These are phyloP conservation scores for Ormia ochracea DNA, from an alignment of 2,888 invertebrate genomes.

Conservation along the genomic window DNA sequence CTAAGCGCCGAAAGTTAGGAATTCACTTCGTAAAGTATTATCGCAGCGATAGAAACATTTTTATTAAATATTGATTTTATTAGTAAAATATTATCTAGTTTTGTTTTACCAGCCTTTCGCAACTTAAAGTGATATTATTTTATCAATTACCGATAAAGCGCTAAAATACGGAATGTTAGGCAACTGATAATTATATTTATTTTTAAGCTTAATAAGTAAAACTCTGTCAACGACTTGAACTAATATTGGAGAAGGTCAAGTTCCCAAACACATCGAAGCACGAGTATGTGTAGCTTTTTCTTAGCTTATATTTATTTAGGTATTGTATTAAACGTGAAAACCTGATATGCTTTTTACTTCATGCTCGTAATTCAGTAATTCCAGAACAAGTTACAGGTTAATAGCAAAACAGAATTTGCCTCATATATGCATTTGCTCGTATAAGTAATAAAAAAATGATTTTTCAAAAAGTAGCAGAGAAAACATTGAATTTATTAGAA, in stretches of 20 bases:
- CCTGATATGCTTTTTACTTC: too few species aligned
- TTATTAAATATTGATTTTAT: conserved; percentile 18
- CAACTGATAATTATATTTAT: neutral
- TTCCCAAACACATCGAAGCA: conserved; percentile 12
- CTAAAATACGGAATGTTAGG: neutral
- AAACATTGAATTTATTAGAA: too few species aligned
- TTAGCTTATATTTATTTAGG: neutral
- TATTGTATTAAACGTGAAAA: too few species aligned
- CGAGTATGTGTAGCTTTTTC: neutral
- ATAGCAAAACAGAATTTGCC: too few species aligned
- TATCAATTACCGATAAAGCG: conserved; percentile 13
- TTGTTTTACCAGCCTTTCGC: neutral
- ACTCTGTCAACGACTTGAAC: neutral
- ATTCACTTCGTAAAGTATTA: conserved; percentile 6
- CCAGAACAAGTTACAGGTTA: too few species aligned
- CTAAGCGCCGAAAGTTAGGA: conserved; percentile 15
- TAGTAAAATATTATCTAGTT: neutral
- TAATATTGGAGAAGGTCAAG: conserved; percentile 54
- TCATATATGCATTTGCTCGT: too few species aligned
- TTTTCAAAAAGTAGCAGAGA: too few species aligned
- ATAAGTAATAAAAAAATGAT: too few species aligned
- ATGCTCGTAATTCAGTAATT: too few species aligned
- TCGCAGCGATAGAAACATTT: neutral
- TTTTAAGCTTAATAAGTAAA: neutral
- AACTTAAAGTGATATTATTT: neutral